Conservation (phyloP, 1,140 invertebrate genomes). For the Melanaphis sacchari region DNA sequence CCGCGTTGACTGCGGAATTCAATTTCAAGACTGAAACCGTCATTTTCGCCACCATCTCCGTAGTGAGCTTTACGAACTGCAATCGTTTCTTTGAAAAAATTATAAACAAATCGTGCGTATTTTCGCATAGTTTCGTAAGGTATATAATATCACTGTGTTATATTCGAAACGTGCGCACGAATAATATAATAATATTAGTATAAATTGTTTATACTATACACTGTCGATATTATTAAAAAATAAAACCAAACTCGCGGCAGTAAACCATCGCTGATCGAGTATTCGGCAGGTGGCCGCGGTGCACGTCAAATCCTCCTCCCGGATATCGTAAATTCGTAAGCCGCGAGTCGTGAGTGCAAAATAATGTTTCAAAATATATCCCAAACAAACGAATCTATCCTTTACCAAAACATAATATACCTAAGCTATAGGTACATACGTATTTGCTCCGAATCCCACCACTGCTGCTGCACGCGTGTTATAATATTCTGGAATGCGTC, state of each 20-base stretch:
- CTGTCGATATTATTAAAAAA: neutral
- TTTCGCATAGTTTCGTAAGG: neutral
- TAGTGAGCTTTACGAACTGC: neutral
- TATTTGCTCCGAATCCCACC: neutral
- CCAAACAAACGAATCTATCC: neutral
- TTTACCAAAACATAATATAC: neutral
- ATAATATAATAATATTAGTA: neutral
- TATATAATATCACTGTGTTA: neutral
- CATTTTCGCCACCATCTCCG: neutral
- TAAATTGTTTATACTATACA: neutral
- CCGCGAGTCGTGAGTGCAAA: neutral
- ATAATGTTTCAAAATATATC: neutral
- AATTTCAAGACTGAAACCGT: conserved; percentile 10
- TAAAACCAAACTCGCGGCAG: no score
- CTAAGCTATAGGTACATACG: neutral
- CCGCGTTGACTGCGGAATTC: conserved; percentile 10
- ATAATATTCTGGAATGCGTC: neutral
- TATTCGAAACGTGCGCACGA: neutral
- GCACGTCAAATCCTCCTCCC: neutral
- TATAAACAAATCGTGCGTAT: neutral
- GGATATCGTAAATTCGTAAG: neutral
- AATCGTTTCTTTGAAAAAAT: neutral
- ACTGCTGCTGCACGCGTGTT: neutral
- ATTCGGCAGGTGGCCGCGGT: neutral
- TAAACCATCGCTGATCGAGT: neutral